Evolutionary conservation across 2,113 vertebrate species (phyloP).

Genomic region (Smithornis capensis): DNA sequence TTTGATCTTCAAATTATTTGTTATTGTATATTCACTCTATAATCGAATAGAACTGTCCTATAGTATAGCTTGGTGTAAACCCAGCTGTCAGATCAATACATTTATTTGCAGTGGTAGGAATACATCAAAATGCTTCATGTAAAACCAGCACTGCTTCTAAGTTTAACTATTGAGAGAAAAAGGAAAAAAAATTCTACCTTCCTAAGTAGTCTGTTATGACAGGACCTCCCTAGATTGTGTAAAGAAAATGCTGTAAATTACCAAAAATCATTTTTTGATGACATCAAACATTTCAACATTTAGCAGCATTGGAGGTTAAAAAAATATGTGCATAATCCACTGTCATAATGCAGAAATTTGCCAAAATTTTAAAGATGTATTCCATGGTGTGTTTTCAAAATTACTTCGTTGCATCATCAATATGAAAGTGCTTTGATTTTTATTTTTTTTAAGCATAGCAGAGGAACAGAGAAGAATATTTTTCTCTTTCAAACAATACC

Average conservation of each 20-base stretch:
- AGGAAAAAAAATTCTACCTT: fast-evolving
- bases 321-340: background rate
- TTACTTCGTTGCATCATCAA: background rate
- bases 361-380: background rate
- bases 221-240: background rate
- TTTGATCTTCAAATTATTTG: background rate
- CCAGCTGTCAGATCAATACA: background rate
- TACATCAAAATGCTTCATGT: background rate
- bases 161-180: background rate
- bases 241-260: background rate
- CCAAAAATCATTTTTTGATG: background rate
- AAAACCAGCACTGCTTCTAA: background rate
- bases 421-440: background rate
- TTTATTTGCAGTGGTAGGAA: background rate
- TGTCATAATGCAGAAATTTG: background rate
- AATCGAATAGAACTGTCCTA: background rate
- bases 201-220: background rate
- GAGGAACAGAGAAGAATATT: background rate
- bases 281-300: background rate
- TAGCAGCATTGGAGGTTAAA: background rate
- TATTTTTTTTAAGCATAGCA: background rate
- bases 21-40: background rate
- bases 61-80: background rate
- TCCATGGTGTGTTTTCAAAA: background rate
- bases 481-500: background rate